Evolutionary conservation across 2,113 vertebrate species (phyloP), one percentile per base, ranked within the genome.

Genomic region (Melanotaenia duboulayi): DNA sequence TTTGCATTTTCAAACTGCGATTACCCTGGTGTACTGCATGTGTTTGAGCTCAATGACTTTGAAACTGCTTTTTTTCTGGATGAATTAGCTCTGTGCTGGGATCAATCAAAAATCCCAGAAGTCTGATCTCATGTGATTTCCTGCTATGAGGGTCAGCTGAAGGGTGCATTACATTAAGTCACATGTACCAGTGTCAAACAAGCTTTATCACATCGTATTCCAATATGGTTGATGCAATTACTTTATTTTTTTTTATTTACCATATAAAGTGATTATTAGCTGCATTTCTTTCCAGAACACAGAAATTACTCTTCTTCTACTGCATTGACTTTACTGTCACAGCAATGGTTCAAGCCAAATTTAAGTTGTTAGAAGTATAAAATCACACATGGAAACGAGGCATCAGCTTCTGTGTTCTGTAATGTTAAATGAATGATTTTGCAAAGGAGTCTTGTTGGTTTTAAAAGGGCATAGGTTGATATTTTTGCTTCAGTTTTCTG

Each of bases 1-100:
- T 86, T 88, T 88, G 87, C 81, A 87, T 90, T 89, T 88, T 78
- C 57, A 80, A 60, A 82, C 68, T 39, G 35, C 50, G 48, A 90
- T 87, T 77, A 88, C 78, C 88, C 81, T 28, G 62, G 82, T 85
- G 86, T 78, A 55, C 54, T 83, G 74, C 50, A 55, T 3, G 59
- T 56, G 40, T 82, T 55, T 75, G 76, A 77, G 66, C 28, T 16
- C 5, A 4, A 54, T 65, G 81, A 87, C 83, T 87, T 88, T 90
- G 82, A 89, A 79, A 82, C n/a, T 1, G 46, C 37, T 28, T 44
- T 65, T 65, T 81, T 68, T 76, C 56, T 56, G 67, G 28, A 71
- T 75, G 78, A 80, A 57, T 28, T 68, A 8, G 25, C 39, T 63
- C 65, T 63, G 54, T 55, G 8, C 37, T 51, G 73, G 66, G 80